Evolutionary conservation across 2,113 vertebrate species (phyloP), one percentile per base, ranked within the genome.

Genomic region (Rhinichthys klamathensis): DNA sequence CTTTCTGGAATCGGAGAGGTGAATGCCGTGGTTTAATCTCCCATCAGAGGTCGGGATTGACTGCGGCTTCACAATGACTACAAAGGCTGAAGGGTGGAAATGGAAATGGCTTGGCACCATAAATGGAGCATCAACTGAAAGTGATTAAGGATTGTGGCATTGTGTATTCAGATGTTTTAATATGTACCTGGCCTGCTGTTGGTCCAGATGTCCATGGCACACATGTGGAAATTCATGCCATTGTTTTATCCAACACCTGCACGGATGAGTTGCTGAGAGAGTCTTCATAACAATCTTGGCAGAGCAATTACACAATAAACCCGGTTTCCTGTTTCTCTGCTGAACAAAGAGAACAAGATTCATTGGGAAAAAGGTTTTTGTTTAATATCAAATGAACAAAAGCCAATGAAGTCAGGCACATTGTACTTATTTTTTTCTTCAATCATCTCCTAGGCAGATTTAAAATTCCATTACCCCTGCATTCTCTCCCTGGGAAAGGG

Each of bases 201-300:
- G 32, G 44, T 67, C 80, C 56, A 79, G 84, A 41, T 85, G 74
- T 81, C 80, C 25, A 2, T 15, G 51, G 61, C 46, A 46, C 38
- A 58, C 65, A 32, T 32, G 67, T 82, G 56, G 60, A 82, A 88
- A 65, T 30, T 44, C 63, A 44, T 84, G 32, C 54, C 70, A 49
- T 85, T 85, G 72, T 82, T 61, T 73, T 60, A 49, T 76, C 49
- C 83, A 82, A 46, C 86, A 87, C 74, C 83, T 73, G 63, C 63
- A 85, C 18, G 16, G 73, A 70, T 85, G 83, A 82, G 79, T 82
- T 85, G 21, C 56, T 25, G 25, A 80, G 51, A 15, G 58, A 49
- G 49, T 70, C 44, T 63, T 54, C 63, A 54, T 82, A 69, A 54
- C 16, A 27, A 69, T 83, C 65, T 83, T 72, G 81, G 49, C 67